A percentile compares a stretch with the other conserved stretches of the same genome.
Conservation (phyloP, 2,888 invertebrate species). For the Germaria angustata region DNA sequence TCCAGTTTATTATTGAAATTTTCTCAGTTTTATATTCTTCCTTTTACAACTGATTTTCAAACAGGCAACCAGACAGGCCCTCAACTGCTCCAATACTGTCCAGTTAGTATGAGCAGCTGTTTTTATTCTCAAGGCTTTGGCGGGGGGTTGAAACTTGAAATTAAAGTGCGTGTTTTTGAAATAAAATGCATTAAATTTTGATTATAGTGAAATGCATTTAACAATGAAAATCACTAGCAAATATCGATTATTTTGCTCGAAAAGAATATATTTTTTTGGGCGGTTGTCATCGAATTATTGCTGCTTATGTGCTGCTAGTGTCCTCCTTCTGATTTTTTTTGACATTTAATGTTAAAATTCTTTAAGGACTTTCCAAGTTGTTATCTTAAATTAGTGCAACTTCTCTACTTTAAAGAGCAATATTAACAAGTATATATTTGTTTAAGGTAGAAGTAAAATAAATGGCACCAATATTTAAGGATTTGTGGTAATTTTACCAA, state of each 20-base stretch:
- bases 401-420: no score
- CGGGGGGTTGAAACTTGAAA: neutral
- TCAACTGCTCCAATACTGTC: neutral
- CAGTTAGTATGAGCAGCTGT: conserved; percentile 41
- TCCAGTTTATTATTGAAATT: neutral
- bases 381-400: no score
- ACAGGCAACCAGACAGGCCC: neutral
- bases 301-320: no score
- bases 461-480: no score
- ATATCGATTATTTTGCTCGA: no score
- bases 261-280: no score
- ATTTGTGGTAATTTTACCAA: no score
- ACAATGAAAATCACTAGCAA: neutral
- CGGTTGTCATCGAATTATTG: no score
- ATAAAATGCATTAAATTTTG: conserved; percentile 2
- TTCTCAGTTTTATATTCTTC: conserved; percentile 1
- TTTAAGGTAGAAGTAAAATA: no score
- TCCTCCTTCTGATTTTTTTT: no score
- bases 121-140: conserved; percentile 19
- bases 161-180: neutral
- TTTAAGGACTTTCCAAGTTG: neutral
- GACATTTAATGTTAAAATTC: no score
- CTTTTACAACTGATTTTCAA: conserved; percentile 22
- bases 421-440: no score
- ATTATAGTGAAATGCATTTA: neutral